These are phyloP conservation scores for Teleogryllus occipitalis DNA, from an alignment of 1,140 invertebrate genomes.

Conservation along the genomic window DNA sequence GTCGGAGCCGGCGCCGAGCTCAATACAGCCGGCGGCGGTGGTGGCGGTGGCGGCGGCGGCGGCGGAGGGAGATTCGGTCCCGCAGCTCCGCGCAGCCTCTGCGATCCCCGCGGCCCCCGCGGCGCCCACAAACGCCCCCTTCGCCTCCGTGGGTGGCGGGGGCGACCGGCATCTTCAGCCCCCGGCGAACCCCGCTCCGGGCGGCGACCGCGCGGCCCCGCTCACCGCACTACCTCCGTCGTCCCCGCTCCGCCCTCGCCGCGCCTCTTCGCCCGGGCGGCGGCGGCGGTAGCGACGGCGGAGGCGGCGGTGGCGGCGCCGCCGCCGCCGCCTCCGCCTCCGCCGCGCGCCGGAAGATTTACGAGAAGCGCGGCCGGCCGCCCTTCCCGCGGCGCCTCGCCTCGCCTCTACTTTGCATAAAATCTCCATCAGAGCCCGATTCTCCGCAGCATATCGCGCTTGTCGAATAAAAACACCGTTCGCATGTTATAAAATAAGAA, in stretches of 20 bases:
- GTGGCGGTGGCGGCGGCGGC: too few relatives aligned
- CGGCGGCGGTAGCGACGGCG: too few relatives aligned
- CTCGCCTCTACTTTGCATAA: background rate
- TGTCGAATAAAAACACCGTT: background rate
- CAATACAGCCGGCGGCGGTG: background rate
- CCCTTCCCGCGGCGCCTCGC: background rate
- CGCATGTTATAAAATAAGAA: background rate
- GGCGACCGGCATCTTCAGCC: background rate
- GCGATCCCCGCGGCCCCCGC: background rate
- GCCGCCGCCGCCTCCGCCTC: background rate
- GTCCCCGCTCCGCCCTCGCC: too few relatives aligned
- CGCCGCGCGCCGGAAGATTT: background rate
- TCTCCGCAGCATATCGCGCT: background rate
- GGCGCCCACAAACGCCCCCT: background rate
- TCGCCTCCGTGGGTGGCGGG: background rate
- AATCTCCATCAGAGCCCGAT: constrained; percentile 3
- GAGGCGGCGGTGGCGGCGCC: too few relatives aligned
- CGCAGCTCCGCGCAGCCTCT: background rate
- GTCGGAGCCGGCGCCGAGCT: background rate
- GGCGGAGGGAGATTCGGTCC: background rate
- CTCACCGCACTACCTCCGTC: too few relatives aligned
- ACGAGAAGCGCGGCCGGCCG: background rate
- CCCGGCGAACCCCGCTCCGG: background rate
- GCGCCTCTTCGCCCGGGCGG: too few relatives aligned
- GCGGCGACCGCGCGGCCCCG: too few relatives aligned